A percentile compares a stretch with the other conserved stretches of the same genome.
phyloP scores from a whole-genome alignment of 2,113 vertebrate species.

The Actinemys pallida region DNA sequence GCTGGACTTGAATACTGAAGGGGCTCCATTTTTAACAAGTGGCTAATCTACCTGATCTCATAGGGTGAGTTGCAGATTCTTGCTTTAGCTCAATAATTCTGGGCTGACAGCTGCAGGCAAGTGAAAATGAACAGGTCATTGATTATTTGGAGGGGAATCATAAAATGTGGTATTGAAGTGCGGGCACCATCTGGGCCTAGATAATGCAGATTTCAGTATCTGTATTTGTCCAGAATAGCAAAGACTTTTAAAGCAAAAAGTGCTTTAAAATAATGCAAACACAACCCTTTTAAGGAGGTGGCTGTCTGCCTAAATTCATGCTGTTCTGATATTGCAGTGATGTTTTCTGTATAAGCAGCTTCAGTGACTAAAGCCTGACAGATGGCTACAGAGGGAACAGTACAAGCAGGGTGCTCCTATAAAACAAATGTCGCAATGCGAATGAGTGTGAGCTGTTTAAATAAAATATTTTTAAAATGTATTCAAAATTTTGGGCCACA shows the following conservation, averaged over 20 bases:
- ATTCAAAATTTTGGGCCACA: slow-evolving; percentile 5
- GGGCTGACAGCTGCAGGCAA: neutral
- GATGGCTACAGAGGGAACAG: slow-evolving; percentile 65
- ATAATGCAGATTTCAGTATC: neutral
- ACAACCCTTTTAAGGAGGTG: slow-evolving; percentile 22
- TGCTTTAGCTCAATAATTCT: neutral
- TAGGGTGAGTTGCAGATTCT: fast-evolving
- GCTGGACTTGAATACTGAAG: neutral
- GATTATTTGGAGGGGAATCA: neutral
- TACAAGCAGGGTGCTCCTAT: slow-evolving; percentile 46
- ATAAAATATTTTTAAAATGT: slow-evolving; percentile 15
- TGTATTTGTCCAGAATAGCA: neutral
- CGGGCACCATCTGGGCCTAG: slow-evolving; percentile 8
- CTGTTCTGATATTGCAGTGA: slow-evolving; percentile 44
- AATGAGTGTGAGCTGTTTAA: slow-evolving; percentile 42
- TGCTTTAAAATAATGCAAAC: slow-evolving; percentile 17
- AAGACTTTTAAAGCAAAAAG: slow-evolving; percentile 25
- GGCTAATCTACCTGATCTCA: neutral
- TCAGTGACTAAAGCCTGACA: slow-evolving; percentile 48
- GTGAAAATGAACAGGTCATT: neutral
- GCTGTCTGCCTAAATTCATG: slow-evolving; percentile 44
- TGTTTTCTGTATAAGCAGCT: slow-evolving; percentile 50
- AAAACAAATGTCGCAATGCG: neutral
- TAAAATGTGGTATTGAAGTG: neutral
- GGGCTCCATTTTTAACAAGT: neutral